These are phyloP conservation scores for Torymus tubicola DNA, from an alignment of 2,888 invertebrate species.

Conservation along the genomic window DNA sequence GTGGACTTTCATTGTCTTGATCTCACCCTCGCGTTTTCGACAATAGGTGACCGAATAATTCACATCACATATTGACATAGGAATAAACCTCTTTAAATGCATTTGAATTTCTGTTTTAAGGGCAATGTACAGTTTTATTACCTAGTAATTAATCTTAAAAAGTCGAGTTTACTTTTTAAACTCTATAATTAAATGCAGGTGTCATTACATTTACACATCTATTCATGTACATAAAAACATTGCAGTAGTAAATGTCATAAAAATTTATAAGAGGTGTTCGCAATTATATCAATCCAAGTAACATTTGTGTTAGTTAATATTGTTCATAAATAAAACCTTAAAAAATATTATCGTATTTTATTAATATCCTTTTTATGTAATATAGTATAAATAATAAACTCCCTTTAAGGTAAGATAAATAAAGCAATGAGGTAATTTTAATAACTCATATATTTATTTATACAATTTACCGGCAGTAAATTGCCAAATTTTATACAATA, in stretches of 20 bases:
- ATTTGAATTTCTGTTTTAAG: conserved; percentile 37
- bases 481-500: conserved; percentile 53
- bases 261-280: conserved; percentile 50
- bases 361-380: too few species aligned
- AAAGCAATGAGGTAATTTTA: conserved; percentile 28
- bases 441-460: conserved; percentile 56
- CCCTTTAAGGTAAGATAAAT: conserved; percentile 9
- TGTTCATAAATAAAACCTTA: conserved; percentile 65
- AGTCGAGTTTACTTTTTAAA: conserved; percentile 28
- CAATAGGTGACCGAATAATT: conserved; percentile 7
- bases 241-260: conserved; percentile 50
- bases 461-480: conserved; percentile 48
- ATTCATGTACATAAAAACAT: conserved; percentile 53
- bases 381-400: not conserved
- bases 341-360: conserved; percentile 16
- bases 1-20: conserved; percentile 56
- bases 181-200: conserved; percentile 25
- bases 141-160: conserved; percentile 28
- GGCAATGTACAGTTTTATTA: conserved; percentile 42
- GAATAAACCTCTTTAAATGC: conserved; percentile 30
- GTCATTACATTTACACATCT: conserved; percentile 24
- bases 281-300: conserved; percentile 63
- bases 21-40: conserved; percentile 40
- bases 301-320: conserved; percentile 66
- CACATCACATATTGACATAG: conserved; percentile 24